Evolutionary conservation across 1,140 invertebrate genomes (phyloP), one percentile per base, ranked within the genome.

Genomic region (Orussus abietinus): DNA sequence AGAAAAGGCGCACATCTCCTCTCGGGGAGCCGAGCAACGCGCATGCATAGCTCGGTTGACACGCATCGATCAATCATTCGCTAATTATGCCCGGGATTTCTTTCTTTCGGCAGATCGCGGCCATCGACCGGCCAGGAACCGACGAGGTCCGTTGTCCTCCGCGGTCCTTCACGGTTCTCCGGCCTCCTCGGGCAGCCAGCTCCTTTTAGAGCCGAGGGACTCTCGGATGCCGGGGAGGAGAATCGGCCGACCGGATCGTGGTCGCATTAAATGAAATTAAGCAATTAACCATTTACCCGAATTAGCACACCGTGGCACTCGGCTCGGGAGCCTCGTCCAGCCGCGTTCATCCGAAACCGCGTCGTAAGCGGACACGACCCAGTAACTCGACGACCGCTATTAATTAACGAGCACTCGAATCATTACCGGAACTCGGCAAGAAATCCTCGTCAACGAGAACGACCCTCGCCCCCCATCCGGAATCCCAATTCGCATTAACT

Each of bases 41-140:
- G 53, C 56, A 56, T 60, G 62, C 64, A 65, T 62, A 64, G 61
- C 62, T 64, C 47, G 49, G 49, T 52, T 54, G 62, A 66, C 62
- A 61, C 58, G 55, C 64, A 66, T 68, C 66, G 60, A 69, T 69
- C 66, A 69, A 69, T 68, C 64, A 69, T 67, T 67, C 66, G 62
- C 59, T 67, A 69, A 69, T 69, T 67, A 69, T 69, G 66, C 62
- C 51, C 55, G 60, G 53, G 57, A 63, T 64, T 68, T 65, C 60
- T 66, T 69, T 66, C 64, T 61, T 60, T 61, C 53, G 55, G 41
- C 36, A 47, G 45, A 48, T 39, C 45, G 21, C 47, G 55, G 46
- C 40, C 51, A 33, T 53, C 44, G 35, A 50, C 40, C 41, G 57
- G 51, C 25, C n/a, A n/a, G n/a, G n/a, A n/a, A n/a, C n/a, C 59